Conservation (phyloP, 2,797 vertebrate genomes). For the Pangasius sanitwongsei region DNA sequence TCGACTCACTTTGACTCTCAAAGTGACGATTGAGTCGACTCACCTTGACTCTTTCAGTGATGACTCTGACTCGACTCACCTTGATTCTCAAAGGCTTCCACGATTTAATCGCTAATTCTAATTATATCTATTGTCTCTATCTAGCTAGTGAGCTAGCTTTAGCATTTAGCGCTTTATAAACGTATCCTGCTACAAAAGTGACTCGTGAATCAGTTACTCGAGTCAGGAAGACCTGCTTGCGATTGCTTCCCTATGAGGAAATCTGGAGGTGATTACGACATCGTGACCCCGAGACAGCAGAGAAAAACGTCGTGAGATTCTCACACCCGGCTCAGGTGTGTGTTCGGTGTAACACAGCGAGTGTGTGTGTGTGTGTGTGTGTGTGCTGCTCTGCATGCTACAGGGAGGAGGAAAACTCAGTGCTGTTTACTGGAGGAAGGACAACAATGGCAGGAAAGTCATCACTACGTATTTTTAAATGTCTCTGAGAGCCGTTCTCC, state of each 20-base stretch:
- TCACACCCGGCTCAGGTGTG: not conserved
- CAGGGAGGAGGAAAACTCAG: slow-evolving; percentile 72
- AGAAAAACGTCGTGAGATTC: not conserved
- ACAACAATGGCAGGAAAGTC: slow-evolving; percentile 80
- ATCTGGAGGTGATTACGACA: not conserved
- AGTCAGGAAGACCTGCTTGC: not conserved
- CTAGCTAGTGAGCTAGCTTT: not conserved
- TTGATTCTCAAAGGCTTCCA: not conserved
- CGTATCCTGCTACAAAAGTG: not conserved
- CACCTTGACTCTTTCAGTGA: not conserved
- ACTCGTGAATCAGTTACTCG: slow-evolving; percentile 3
- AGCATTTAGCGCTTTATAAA: not conserved
- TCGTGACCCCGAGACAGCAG: not conserved
- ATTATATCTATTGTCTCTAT: not conserved
- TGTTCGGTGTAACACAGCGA: slow-evolving; percentile 11
- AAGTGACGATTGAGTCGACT: not conserved
- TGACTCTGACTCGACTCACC: not conserved
- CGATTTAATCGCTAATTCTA: not conserved
- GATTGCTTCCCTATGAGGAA: not conserved
- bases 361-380: not conserved
- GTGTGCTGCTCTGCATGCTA: not conserved
- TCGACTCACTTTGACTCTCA: not conserved
- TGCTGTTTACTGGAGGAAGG: slow-evolving; percentile 69
- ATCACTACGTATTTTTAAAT: slow-evolving; percentile 61
- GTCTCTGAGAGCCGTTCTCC: slow-evolving; percentile 57